phyloP scores from a whole-genome alignment of 2,797 vertebrate genomes.

The Hybognathus amarus region DNA sequence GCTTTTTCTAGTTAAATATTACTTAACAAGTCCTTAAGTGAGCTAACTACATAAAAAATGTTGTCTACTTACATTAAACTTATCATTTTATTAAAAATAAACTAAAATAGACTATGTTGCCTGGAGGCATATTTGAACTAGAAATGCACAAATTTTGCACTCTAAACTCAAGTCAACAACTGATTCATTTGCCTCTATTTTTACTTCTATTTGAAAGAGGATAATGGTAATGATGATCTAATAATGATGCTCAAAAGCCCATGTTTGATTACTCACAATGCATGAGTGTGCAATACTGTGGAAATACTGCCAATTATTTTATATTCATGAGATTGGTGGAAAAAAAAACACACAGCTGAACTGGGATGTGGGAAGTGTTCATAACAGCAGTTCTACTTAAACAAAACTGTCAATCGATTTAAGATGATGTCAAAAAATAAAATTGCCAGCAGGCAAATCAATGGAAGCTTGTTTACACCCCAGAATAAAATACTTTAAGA shows the following conservation, averaged over 20 bases:
- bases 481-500: no score
- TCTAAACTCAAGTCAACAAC: background rate
- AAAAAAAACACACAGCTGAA: background rate
- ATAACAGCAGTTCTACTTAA: background rate
- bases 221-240: background rate
- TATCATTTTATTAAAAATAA: no score
- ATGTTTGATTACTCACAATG: conserved; percentile 3
- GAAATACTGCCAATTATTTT: background rate
- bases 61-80: background rate
- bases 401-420: background rate
- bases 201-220: background rate
- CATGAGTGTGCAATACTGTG: background rate
- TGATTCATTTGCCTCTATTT: background rate
- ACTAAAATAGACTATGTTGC: no score
- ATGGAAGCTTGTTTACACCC: no score
- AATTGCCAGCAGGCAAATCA: background rate
- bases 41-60: background rate
- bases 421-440: background rate
- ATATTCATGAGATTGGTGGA: background rate
- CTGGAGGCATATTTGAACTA: background rate
- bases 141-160: background rate
- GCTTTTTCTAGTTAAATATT: no score
- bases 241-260: conserved; percentile 5
- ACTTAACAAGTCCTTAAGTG: background rate
- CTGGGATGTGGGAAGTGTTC: background rate